Percentiles rank a stretch among this genome's conserved stretches.
Evolutionary conservation across 2,113 vertebrate species (phyloP).

Genomic region (Cavia porcellus): DNA sequence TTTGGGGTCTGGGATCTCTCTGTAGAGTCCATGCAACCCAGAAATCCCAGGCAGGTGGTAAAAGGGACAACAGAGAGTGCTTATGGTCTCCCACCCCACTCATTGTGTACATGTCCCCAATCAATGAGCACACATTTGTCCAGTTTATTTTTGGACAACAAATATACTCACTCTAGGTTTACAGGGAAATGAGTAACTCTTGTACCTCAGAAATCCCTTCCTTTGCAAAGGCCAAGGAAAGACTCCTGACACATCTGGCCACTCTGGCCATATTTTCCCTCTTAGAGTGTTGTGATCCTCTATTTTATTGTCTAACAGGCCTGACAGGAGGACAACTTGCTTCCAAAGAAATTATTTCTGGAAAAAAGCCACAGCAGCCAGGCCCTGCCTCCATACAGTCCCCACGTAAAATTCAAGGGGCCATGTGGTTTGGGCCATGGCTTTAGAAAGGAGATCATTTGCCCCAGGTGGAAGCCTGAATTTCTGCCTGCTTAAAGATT

Average conservation of each 20-base stretch:
- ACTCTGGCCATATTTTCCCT: not conserved
- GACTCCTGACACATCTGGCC: not conserved
- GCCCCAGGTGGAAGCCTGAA: not conserved
- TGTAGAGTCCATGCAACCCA: not conserved
- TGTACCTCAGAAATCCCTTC: not conserved
- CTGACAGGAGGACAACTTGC: fast-evolving
- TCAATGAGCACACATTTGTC: not conserved
- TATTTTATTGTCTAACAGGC: not conserved
- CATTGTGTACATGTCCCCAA: fast-evolving
- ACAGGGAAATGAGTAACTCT: not conserved
- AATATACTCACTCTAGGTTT: no score
- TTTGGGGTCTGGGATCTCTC: not conserved
- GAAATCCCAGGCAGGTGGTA: not conserved
- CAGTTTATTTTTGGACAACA: not conserved
- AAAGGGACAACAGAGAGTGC: not conserved
- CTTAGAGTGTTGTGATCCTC: not conserved
- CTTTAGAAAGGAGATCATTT: not conserved
- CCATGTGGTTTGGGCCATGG: not conserved
- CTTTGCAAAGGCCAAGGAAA: not conserved
- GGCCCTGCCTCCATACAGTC: not conserved
- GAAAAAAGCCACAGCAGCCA: not conserved
- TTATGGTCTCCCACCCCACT: no score
- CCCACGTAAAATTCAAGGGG: fast-evolving
- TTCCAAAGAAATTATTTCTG: not conserved
- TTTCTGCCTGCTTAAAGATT: not conserved